Conservation (phyloP, 1,140 invertebrate species). For the Vanessa tameamea region DNA sequence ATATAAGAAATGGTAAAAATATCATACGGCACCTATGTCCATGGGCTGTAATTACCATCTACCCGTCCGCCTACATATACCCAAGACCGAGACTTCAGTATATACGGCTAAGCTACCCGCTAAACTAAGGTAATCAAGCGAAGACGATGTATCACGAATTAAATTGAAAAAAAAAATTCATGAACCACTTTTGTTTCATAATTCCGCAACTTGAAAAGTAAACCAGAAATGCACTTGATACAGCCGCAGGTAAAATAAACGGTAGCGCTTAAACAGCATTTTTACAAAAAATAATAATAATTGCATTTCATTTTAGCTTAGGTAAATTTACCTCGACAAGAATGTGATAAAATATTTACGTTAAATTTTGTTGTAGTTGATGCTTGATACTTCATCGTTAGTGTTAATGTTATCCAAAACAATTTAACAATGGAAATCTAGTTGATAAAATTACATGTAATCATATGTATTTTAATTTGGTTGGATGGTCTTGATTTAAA, state of each 20-base stretch:
- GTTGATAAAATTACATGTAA: too few relatives aligned
- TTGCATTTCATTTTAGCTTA: conserved; percentile 19
- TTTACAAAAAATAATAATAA: conserved; percentile 24
- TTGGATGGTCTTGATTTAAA: too few relatives aligned
- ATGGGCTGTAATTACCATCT: too few relatives aligned
- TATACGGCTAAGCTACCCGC: too few relatives aligned
- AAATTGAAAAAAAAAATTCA: not conserved
- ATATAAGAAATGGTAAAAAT: too few relatives aligned
- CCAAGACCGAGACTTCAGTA: too few relatives aligned
- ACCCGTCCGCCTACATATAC: too few relatives aligned
- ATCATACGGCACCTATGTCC: too few relatives aligned
- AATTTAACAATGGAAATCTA: too few relatives aligned
- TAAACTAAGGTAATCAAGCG: too few relatives aligned
- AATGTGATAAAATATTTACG: conserved; percentile 10
- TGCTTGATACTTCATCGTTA: conserved; percentile 6
- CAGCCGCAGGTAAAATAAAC: not conserved
- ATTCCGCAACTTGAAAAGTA: not conserved
- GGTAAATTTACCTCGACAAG: conserved; percentile 9
- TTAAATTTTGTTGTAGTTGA: not conserved
- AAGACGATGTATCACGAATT: too few relatives aligned
- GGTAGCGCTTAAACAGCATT: conserved; percentile 17
- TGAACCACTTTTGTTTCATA: not conserved
- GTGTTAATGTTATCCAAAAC: not conserved
- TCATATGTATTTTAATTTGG: too few relatives aligned
- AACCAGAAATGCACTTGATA: conserved; percentile 1